Evolutionary conservation across 2,797 vertebrate species (phyloP), one percentile per base, ranked within the genome.

Genomic region (Argyrosomus regius): DNA sequence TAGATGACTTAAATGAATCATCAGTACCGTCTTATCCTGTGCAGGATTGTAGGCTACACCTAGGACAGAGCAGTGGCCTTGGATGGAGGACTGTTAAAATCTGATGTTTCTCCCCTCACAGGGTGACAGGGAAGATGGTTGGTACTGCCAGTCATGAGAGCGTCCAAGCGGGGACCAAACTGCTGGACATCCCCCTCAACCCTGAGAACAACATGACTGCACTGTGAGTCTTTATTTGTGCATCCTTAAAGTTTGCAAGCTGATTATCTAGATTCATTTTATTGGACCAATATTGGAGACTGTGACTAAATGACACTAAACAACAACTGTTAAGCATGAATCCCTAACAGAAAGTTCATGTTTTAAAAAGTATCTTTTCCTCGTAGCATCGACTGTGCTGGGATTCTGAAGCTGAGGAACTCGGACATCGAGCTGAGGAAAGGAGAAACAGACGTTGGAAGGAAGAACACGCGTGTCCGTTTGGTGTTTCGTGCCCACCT

Each of bases 391-490:
- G 97, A 98, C 92, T 98, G 97, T 41, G 97, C 97, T 0, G 97
- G 97, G 50, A 98, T 98, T 74, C 92, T 98, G 88, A 98, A 98
- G 92, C 92, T 98, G 85, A 96, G 97, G 71, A 98, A 98, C 90
- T 98, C 97, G 0, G 97, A 98, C 94, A 98, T 98, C 3, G 97
- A 98, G 89, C 94, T 98, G 69, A 95, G 97, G 80, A 98, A 98
- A 93, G 97, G 97, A n/a, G 97, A 98, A 92, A 98, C 97, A 0
- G 97, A 98, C 58, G 97, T 98, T 0, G 97, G 97, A 18, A 95
- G 97, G 83, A 98, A 98, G 88, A 98, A 98, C 89, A 98, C 97
- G 0, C 95, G 97, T 0, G 97, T 98, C 48, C 95, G 97, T 17
- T 86, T 98, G 86, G 97, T 97, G 11, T 98, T 98, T 87, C 96